Evolutionary conservation across 2,113 vertebrate genomes (phyloP), one percentile per base, ranked within the genome.

Genomic region (Aplodontia rufa): DNA sequence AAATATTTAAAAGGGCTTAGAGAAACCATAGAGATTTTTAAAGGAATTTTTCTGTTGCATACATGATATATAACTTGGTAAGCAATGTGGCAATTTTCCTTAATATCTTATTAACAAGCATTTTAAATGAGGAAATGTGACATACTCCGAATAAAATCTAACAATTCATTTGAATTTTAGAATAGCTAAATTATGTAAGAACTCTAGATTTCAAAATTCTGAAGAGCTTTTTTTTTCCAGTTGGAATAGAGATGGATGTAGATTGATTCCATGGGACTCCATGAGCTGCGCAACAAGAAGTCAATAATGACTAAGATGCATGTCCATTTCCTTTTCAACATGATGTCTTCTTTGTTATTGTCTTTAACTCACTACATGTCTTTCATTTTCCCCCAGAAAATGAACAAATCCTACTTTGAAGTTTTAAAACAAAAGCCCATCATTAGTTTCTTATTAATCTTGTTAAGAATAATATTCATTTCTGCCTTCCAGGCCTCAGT

Each of bases 91-190:
- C 8, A 58, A 8, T 28, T 88, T 91, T n/a, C n/a, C 22, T 45
- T 69, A 30, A 71, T 72, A 20, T 76, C 26, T 82, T 83, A 35
- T 55, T 79, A 75, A 45, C 4, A 87, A 86, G 28, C 22, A 53
- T 87, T 97, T 85, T 87, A 64, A 83, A 64, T 80, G 19, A 3
- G 75, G 40, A 94, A 88, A 91, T 55, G 5, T 30, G 49, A 45
- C 10, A n/a, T 74, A 22, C 3, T 75, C 12, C 62, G 26, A 81
- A 81, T 90, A 87, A 92, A 96, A 81, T 45, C 35, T 8, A 28
- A 79, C 19, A 30, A 3, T 37, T 92, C 19, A 49, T 76, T 87
- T 91, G 51, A 66, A 90, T 76, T 96, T 92, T 62, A 53, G 30
- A 83, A 76, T 30, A 68, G n/a, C 6, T 96, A 53, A 76, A 93